Conservation (phyloP, 2,797 vertebrate species). For the Taenioides sp. region DNA sequence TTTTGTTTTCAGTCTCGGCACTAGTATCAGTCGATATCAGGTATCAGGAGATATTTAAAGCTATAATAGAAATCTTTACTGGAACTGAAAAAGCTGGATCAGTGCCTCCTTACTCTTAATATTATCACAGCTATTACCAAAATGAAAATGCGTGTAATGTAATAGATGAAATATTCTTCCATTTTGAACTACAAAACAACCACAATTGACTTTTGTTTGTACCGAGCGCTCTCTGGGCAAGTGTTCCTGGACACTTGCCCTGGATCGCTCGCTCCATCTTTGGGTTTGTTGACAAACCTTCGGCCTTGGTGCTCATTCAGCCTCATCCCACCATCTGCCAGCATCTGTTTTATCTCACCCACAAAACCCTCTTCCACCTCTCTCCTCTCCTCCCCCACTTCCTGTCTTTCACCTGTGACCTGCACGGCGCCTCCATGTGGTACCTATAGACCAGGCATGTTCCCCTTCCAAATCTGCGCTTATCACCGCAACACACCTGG, state of each 20-base stretch:
- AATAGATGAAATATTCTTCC: too few relatives aligned
- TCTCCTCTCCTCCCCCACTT: conserved; percentile 45
- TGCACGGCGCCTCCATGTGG: conserved; percentile 28
- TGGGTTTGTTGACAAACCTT: conserved; percentile 51
- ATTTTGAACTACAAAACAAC: too few relatives aligned
- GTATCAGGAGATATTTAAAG: too few relatives aligned
- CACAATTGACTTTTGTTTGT: background rate
- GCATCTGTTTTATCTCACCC: conserved; percentile 71
- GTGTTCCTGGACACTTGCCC: conserved; percentile 30
- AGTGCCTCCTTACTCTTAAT: too few relatives aligned
- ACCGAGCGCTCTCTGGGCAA: background rate
- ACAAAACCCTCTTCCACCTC: conserved; percentile 53
- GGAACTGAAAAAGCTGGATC: too few relatives aligned
- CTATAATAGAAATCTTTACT: too few relatives aligned
- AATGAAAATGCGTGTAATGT: too few relatives aligned
- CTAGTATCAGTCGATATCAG: too few relatives aligned
- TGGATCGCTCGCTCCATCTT: conserved; percentile 24
- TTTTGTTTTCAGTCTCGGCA: too few relatives aligned
- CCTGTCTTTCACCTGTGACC: conserved; percentile 68
- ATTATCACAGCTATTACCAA: too few relatives aligned
- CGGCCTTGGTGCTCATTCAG: conserved; percentile 46
- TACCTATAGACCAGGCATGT: conserved; percentile 15
- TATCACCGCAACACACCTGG: conserved; percentile 65
- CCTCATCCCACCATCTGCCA: conserved; percentile 64
- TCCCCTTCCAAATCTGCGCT: conserved; percentile 40